Evolutionary conservation across 2,797 vertebrate genomes (phyloP), one percentile per base, ranked within the genome.

Genomic region (Cynopterus sphinx): DNA sequence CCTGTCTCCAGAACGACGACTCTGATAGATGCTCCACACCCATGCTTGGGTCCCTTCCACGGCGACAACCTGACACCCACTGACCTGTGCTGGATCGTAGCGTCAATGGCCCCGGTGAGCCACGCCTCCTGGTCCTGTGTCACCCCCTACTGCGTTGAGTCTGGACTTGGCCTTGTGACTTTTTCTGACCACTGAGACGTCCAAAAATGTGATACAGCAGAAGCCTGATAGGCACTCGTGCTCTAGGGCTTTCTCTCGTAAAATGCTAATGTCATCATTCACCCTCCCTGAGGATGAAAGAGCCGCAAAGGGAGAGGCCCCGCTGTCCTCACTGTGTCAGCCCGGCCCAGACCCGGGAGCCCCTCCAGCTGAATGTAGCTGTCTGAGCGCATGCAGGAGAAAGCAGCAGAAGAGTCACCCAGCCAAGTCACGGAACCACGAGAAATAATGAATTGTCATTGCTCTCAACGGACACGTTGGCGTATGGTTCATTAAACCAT

Each of bases 81-180:
- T 41, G 31, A 31, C 33, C 33, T 53, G 41, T 41, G 22, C 28
- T 15, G 12, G 10, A 6, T 16, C 3, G 10, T 13, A 28, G 39
- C 19, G 12, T 11, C 4, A 33, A 22, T 4, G 5, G 26, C 33
- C n/a, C 81, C 39, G 36, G 5, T 16, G n/a, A 91, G 24, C 28
- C 26, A 15, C 5, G 2, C 22, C 51, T 61, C 22, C 65, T 3
- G 13, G 17, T 28, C 41, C 11, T 24, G 31, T 24, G 13, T 15
- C 53, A 73, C 33, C 31, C 11, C 49, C 10, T 2, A 7, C 31
- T 7, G 0, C 13, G 0, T 3, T 36, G n/a, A 51, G 31, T 28
- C 65, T 70, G 46, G 24, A 65, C 26, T 24, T 73, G 63, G 39
- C 51, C 51, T 13, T 2, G 8, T 10, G 53, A 24, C 1, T 85